Evolutionary conservation across 2,113 vertebrate genomes (phyloP).

Genomic region (Rhinogobius similis): DNA sequence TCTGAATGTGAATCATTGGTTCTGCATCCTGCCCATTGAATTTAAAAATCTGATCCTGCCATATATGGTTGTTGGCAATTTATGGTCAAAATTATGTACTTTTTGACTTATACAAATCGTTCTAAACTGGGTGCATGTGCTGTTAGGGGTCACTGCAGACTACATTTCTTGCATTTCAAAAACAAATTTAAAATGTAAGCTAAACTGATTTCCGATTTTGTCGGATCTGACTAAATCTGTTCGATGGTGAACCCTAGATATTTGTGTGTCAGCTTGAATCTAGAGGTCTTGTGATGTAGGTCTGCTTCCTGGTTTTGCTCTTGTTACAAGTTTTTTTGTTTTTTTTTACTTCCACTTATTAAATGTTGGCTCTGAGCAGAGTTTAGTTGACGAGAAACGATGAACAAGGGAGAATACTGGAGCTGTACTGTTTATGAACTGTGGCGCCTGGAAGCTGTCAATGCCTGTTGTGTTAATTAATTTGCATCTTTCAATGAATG

Average conservation of each 20-base stretch:
- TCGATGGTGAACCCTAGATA: neutral
- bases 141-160: too few species aligned
- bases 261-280: neutral
- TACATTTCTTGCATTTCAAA: neutral
- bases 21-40: too few species aligned
- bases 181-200: neutral
- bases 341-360: neutral
- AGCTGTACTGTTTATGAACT: neutral
- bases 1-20: too few species aligned
- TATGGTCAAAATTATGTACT: too few species aligned
- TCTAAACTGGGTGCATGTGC: neutral
- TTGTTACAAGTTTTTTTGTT: neutral
- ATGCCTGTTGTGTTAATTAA: neutral
- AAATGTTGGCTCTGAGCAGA: neutral
- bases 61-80: too few species aligned
- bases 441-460: neutral
- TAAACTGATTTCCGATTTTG: too few species aligned
- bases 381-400: neutral
- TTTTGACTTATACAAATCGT: too few species aligned
- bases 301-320: conserved; percentile 13
- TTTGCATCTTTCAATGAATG: neutral
- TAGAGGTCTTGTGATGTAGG: conserved; percentile 11
- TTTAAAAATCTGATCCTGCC: too few species aligned
- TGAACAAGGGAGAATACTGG: neutral
- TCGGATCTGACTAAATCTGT: too few species aligned